Conservation (phyloP, 2,797 vertebrate genomes). For the Molossus molossus region DNA sequence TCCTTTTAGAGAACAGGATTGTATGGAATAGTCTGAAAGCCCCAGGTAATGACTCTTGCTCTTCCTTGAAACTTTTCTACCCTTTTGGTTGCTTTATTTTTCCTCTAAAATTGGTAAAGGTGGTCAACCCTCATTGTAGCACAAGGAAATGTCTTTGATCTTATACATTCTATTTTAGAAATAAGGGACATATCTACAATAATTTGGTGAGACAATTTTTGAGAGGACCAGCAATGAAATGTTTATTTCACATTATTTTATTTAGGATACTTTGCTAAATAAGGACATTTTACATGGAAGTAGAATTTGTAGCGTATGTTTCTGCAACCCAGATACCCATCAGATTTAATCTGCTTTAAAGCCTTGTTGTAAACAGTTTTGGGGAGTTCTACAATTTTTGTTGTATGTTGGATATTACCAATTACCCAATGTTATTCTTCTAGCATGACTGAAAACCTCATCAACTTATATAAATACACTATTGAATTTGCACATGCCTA, state of each 20-base stretch:
- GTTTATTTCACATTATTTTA: background rate
- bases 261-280: background rate
- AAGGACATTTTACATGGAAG: background rate
- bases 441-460: background rate
- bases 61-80: constrained; percentile 71
- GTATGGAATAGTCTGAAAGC: constrained; percentile 43
- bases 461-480: constrained; percentile 48
- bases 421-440: constrained; percentile 60
- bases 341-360: constrained; percentile 71
- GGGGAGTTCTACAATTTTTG: constrained; percentile 75
- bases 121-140: background rate
- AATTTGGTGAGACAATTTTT: background rate
- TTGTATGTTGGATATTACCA: constrained; percentile 43
- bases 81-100: constrained; percentile 53
- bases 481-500: background rate
- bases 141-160: background rate
- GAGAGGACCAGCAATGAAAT: background rate
- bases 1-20: constrained; percentile 71
- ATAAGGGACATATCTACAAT: background rate
- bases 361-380: constrained; percentile 65
- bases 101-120: constrained; percentile 5
- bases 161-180: constrained; percentile 1
- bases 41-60: constrained; percentile 71
- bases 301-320: background rate
- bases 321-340: background rate